Base-by-base conservation (phyloP, 2,888 invertebrate genomes). In the Petrophora chlorosata region DNA sequence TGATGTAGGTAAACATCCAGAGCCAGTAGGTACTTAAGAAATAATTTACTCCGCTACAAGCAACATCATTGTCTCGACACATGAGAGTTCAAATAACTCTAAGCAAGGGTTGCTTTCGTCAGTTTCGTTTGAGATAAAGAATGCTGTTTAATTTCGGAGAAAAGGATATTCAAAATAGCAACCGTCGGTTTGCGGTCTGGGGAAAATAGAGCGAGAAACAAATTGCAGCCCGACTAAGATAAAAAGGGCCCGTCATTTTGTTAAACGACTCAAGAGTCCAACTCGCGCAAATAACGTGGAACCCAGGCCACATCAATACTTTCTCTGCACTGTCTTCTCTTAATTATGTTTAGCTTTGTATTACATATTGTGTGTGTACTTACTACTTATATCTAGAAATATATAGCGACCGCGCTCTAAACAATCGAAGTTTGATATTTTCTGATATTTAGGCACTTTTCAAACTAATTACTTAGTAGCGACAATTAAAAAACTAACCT, bases 191-290 rank as follows among this genome's bases (percentile, higher is more conserved):
- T 82, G 84, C 72, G 85, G 85, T 80, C 68, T 70, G 67, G 76
- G 71, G 82, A 78, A 84, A 86, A 85, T 85, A 81, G 82, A 84
- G 79, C 70, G 76, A 73, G 74, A 76, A 79, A 87, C 87, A 86
- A 86, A 87, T 86, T 81, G 84, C 77, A 77, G 64, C 71, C 69
- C 77, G 86, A 86, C 85, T 82, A 78, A 85, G 87, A 88, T 87
- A 86, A 87, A 87, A 87, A 85, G 85, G 82, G 70, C 79, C 79
- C 84, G 86, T 86, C 87, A 82, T 85, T 86, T 85, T 86, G 86
- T 80, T 86, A 85, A 87, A 87, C 80, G 84, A 85, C 82, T 79
- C 67, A 39, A 63, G 75, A 78, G 82, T 74, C 72, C 67, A 61
- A 64, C 71, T 72, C 65, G 68, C 69, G 71, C 77, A 81, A 84